Percentiles rank a stretch among this genome's conserved stretches.
Conservation (phyloP, 2,888 invertebrate species). For the Argyresthia goedartella region DNA sequence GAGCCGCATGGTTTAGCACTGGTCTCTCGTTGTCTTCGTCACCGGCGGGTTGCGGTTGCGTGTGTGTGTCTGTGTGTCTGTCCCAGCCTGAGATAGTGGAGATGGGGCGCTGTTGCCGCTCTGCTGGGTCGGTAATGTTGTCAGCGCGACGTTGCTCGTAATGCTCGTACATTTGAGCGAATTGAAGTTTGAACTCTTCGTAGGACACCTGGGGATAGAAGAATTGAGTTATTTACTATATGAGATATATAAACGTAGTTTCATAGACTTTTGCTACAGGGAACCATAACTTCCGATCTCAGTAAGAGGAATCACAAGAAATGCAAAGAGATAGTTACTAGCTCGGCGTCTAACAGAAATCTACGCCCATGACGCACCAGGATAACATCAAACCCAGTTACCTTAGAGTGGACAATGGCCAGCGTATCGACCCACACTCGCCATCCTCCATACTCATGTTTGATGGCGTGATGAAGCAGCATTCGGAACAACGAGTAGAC, state of each 20-base stretch:
- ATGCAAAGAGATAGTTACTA: no score
- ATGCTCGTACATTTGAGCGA: conserved; percentile 97
- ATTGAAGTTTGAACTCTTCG: conserved; percentile 97
- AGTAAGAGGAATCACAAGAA: no score
- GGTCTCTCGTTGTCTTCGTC: background rate
- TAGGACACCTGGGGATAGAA: conserved; percentile 94
- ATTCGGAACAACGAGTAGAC: conserved; percentile 97
- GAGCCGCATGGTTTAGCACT: conserved; percentile 53
- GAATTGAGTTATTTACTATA: conserved; percentile 8
- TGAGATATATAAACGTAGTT: no score
- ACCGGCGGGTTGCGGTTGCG: no score
- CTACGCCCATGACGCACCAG: no score
- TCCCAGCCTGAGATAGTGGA: conserved; percentile 98
- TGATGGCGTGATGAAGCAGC: conserved; percentile 98
- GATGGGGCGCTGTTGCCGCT: conserved; percentile 92
- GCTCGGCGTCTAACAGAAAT: no score
- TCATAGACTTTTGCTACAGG: no score
- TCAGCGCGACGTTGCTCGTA: conserved; percentile 95
- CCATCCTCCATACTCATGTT: conserved; percentile 99
- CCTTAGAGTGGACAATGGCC: conserved; percentile 99
- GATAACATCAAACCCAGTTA: no score
- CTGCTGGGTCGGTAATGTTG: conserved; percentile 95
- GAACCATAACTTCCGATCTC: no score
- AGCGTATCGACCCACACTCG: conserved; percentile 99
- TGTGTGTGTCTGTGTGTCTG: no score